Conservation (phyloP, 1,140 invertebrate species). For the Euglossa dilemma region DNA sequence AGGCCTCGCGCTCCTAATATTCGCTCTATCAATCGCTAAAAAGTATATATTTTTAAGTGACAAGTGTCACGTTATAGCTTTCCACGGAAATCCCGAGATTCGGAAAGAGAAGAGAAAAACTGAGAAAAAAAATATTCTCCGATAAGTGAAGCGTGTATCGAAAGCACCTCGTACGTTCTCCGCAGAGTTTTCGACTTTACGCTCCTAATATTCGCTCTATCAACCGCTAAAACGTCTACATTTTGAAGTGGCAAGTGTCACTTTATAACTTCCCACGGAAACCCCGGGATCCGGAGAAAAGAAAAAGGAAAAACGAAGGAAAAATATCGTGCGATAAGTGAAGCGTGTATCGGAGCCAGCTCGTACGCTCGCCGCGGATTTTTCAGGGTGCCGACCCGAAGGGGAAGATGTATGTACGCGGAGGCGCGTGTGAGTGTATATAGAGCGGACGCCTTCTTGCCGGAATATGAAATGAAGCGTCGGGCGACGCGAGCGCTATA, state of each 20-base stretch:
- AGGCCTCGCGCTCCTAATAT: no score
- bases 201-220: conserved; percentile 71
- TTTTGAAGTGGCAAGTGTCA: conserved; percentile 67
- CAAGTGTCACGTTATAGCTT: conserved; percentile 75
- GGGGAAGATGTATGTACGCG: not conserved
- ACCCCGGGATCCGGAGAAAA: not conserved
- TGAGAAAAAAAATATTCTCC: no score
- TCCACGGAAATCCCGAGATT: conserved; percentile 42
- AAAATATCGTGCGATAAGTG: conserved; percentile 49
- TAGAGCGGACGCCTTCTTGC: conserved; percentile 70
- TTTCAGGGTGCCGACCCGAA: conserved; percentile 5
- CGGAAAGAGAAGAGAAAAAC: no score
- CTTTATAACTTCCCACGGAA: conserved; percentile 72
- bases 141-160: conserved; percentile 50
- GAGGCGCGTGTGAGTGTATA: conserved; percentile 68
- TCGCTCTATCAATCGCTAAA: no score
- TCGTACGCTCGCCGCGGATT: conserved; percentile 3
- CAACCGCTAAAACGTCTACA: conserved; percentile 71
- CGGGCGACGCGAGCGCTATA: conserved; percentile 60
- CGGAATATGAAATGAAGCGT: conserved; percentile 77
- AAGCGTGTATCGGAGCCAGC: not conserved
- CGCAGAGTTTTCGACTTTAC: conserved; percentile 25
- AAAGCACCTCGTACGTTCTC: not conserved
- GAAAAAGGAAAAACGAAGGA: no score
- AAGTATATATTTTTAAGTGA: conserved; percentile 64